Percentiles rank a stretch among this genome's conserved stretches.
Evolutionary conservation across 2,113 vertebrate genomes (phyloP).

Genomic region (Phyllopteryx taeniolatus): DNA sequence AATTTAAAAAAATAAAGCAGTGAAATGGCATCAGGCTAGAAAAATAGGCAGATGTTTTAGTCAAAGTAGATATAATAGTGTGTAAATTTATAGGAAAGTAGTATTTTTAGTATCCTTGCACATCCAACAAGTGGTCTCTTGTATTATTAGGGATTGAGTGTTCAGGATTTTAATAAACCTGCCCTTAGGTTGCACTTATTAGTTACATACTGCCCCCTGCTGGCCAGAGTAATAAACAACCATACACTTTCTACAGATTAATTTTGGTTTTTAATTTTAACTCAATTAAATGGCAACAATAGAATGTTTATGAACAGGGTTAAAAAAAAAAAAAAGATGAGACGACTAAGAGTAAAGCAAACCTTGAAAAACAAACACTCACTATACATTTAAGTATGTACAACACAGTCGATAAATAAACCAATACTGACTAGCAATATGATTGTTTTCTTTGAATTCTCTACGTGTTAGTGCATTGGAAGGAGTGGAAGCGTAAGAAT

Average conservation of each 20-base stretch:
- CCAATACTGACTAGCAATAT: conserved; percentile 78
- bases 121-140: not conserved
- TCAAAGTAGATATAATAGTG: not conserved
- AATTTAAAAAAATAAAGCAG: not conserved
- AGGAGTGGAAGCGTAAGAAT: conserved; percentile 9
- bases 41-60: not conserved
- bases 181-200: not conserved
- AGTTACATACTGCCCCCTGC: conserved; percentile 52
- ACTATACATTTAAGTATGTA: conserved; percentile 91
- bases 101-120: not conserved
- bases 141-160: not conserved
- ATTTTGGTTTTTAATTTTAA: conserved; percentile 62
- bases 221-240: conserved; percentile 8
- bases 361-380: conserved; percentile 73
- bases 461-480: conserved; percentile 22
- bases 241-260: conserved; percentile 21
- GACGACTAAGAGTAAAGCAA: conserved; percentile 68
- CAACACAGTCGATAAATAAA: conserved; percentile 92
- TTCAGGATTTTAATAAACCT: not conserved
- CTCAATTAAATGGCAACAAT: conserved; percentile 70
- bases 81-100: not conserved
- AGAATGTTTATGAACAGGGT: conserved; percentile 59
- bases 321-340: conserved; percentile 47
- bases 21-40: not conserved
- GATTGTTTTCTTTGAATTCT: conserved; percentile 48